A percentile compares a stretch with the other conserved stretches of the same genome.
Evolutionary conservation across 2,888 invertebrate species (phyloP).

Genomic region (Mesoligia furuncula): DNA sequence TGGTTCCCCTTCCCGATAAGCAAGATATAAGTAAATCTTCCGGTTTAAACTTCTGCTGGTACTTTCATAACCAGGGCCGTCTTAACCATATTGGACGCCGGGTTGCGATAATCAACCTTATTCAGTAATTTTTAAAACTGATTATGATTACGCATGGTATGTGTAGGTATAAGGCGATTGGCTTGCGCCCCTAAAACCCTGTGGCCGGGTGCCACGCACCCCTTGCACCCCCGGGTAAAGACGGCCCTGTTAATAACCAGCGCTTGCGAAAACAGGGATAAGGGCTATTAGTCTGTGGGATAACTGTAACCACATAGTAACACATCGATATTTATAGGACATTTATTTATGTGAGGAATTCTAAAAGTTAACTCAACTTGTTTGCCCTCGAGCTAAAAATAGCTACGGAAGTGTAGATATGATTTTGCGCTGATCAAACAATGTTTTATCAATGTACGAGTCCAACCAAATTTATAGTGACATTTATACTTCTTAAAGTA

Average conservation of each 20-base stretch:
- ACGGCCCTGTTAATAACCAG: no score
- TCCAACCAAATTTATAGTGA: slow-evolving; percentile 59
- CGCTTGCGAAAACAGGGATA: slow-evolving; percentile 16
- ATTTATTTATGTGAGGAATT: slow-evolving; percentile 66
- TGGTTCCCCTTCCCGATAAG: neutral
- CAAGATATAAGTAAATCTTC: neutral
- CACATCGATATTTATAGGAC: slow-evolving; percentile 52
- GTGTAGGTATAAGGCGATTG: no score
- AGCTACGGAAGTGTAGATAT: slow-evolving; percentile 80
- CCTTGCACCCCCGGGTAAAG: no score
- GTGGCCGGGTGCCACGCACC: no score
- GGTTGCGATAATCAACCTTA: no score
- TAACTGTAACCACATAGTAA: slow-evolving; percentile 41
- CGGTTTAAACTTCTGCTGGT: neutral
- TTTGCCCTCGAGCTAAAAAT: slow-evolving; percentile 77
- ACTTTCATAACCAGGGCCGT: neutral
- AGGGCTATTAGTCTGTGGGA: neutral
- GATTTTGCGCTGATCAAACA: slow-evolving; percentile 79
- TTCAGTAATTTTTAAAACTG: no score
- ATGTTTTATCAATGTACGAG: slow-evolving; percentile 70
- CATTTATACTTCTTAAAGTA: slow-evolving; percentile 45
- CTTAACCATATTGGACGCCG: no score
- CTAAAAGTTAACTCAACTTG: slow-evolving; percentile 71
- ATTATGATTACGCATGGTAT: no score
- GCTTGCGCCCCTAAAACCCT: no score